Base-by-base conservation (phyloP, 2,113 vertebrate species). In the Laterallus jamaicensis region DNA sequence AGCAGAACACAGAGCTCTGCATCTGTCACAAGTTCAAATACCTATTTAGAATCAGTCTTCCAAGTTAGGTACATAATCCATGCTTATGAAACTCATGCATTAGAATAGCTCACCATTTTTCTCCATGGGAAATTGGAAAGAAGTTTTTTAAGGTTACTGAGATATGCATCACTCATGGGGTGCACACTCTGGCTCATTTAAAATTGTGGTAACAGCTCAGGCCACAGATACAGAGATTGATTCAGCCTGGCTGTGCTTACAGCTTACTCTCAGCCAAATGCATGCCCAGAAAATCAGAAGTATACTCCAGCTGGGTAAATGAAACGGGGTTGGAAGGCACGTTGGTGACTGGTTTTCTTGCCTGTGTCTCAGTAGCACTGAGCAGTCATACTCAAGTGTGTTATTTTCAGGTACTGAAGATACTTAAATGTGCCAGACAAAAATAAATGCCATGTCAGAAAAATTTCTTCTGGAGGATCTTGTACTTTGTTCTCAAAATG, bases 321-420 rank as follows among this genome's bases (percentile, higher is more conserved):
- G 39, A 55, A 66, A 40, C 14, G 21, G 52, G 6, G 26, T 42
- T 66, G 31, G n/a, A 69, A 67, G 19, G 26, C 26, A 17, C 10
- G 5, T 2, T 17, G n/a, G 50, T 40, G 44, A 11, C 12, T 0
- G 0, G 26, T 35, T 80, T 75, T 29, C 26, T 8, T 28, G 40
- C 47, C 40, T 50, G 8, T 74, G 44, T 71, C 44, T 92, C 59
- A 70, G n/a, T 49, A 39, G 39, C 25, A 7, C 24, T 47, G 52
- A n/a, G n/a, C n/a, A n/a, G n/a, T n/a, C n/a, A n/a, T n/a, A n/a
- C n/a, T n/a, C n/a, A n/a, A n/a, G n/a, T n/a, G n/a, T n/a, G n/a
- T n/a, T n/a, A n/a, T n/a, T n/a, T n/a, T n/a, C n/a, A n/a, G n/a
- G n/a, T n/a, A n/a, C n/a, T n/a, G n/a, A n/a, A n/a, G n/a, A n/a